These are phyloP conservation scores for Darevskia nairensis DNA, from an alignment of 2,797 vertebrate species.

Conservation along the genomic window DNA sequence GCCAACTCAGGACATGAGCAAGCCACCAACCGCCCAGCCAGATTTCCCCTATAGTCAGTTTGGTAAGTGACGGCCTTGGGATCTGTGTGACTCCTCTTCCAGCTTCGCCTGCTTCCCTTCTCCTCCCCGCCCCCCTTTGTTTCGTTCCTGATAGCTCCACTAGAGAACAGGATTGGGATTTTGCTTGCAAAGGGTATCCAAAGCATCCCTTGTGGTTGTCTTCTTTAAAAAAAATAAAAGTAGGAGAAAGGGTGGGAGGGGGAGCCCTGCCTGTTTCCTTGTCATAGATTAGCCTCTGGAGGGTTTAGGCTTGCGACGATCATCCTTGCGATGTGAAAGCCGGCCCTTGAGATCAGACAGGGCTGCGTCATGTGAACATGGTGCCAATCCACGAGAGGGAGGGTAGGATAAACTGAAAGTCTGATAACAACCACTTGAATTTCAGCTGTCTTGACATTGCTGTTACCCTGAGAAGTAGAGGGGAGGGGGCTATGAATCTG, in stretches of 20 bases:
- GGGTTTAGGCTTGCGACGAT: not conserved
- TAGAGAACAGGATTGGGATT: not conserved
- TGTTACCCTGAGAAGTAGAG: not conserved
- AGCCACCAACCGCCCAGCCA: conserved; percentile 93
- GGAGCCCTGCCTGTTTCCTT: conserved; percentile 6
- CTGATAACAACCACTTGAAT: not conserved
- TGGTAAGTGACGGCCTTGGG: conserved; percentile 85
- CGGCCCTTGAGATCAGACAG: not conserved
- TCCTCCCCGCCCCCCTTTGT: conserved; percentile 2
- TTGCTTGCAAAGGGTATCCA: conserved; percentile 10
- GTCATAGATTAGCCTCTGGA: not conserved
- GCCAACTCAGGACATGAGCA: conserved; percentile 98
- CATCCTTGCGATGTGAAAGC: not conserved
- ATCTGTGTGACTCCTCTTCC: not conserved
- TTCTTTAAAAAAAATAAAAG: not conserved
- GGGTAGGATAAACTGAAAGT: not conserved
- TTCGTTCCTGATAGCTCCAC: not conserved
- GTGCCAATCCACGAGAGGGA: not conserved
- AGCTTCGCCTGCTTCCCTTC: not conserved
- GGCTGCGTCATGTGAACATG: not conserved
- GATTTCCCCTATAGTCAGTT: conserved; percentile 98
- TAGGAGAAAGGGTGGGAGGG: no score
- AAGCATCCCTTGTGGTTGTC: not conserved
- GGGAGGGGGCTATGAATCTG: not conserved
- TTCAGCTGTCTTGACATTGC: not conserved